Evolutionary conservation across 2,888 invertebrate genomes (phyloP).

Genomic region (Drosophila silvestris): DNA sequence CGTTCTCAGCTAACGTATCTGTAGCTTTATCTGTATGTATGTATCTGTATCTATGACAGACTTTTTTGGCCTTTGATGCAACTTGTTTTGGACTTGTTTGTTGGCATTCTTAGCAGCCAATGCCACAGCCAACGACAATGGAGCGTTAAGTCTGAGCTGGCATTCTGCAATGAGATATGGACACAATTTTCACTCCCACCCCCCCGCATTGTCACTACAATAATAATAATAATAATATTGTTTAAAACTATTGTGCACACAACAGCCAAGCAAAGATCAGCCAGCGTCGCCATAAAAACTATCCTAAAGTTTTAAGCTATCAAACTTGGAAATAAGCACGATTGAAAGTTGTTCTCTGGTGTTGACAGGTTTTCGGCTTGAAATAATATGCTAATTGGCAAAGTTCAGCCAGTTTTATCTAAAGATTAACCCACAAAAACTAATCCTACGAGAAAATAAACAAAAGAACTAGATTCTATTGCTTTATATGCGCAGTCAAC

Average conservation of each 20-base stretch:
- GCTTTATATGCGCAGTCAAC: not conserved
- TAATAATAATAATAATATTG: conserved; percentile 23
- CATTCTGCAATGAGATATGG: conserved; percentile 32
- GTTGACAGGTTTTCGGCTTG: conserved; percentile 5
- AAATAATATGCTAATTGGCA: conserved; percentile 7
- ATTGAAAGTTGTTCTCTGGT: conserved; percentile 4
- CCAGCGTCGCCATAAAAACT: not conserved
- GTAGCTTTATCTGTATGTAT: conserved; percentile 8
- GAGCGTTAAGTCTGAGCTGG: conserved; percentile 37
- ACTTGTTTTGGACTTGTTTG: conserved; percentile 68
- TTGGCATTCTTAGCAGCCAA: conserved; percentile 63
- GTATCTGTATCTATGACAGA: conserved; percentile 38
- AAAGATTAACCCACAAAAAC: not conserved
- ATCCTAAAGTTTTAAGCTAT: conserved; percentile 4
- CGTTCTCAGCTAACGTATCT: conserved; percentile 23
- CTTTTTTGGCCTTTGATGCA: conserved; percentile 73
- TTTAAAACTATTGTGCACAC: conserved; percentile 22
- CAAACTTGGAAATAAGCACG: not conserved
- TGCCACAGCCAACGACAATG: conserved; percentile 39
- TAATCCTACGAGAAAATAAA: not conserved
- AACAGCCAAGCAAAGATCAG: conserved; percentile 7
- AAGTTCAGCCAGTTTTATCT: not conserved
- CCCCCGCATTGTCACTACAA: conserved; percentile 9
- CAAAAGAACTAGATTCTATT: not conserved
- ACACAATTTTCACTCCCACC: conserved; percentile 7